These are phyloP conservation scores for Poeciliopsis occidentalis DNA, from an alignment of 2,113 vertebrate genomes.

Conservation along the genomic window DNA sequence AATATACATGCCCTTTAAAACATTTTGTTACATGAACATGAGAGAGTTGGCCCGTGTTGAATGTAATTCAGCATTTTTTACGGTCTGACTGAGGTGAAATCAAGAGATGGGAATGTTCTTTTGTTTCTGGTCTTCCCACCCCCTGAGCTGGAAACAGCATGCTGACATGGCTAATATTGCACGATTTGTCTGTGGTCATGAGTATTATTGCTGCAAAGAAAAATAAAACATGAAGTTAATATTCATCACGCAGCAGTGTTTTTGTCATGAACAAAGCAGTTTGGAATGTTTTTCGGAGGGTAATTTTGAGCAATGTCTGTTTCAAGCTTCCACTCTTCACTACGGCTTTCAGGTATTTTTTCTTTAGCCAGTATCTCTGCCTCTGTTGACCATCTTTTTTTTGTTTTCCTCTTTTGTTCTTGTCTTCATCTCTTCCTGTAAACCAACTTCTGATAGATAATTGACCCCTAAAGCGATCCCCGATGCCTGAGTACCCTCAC, in stretches of 20 bases:
- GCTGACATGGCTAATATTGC: slow-evolving; percentile 50
- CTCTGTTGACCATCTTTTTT: slow-evolving; percentile 2
- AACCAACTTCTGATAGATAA: slow-evolving; percentile 53
- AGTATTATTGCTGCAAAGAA: slow-evolving; percentile 38
- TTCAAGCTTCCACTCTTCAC: neutral
- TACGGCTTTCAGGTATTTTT: slow-evolving; percentile 11
- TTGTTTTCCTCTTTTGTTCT: slow-evolving; percentile 17
- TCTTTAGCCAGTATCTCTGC: neutral
- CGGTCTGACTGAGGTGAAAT: slow-evolving; percentile 29
- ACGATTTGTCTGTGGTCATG: slow-evolving; percentile 46
- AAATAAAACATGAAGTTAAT: slow-evolving; percentile 57
- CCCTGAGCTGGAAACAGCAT: slow-evolving; percentile 50
- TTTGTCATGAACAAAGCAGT: slow-evolving; percentile 4
- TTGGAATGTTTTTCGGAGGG: neutral
- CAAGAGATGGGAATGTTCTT: slow-evolving; percentile 5
- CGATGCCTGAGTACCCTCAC: slow-evolving; percentile 34
- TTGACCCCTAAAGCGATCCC: slow-evolving; percentile 63
- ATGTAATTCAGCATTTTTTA: slow-evolving; percentile 4
- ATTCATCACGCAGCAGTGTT: slow-evolving; percentile 44
- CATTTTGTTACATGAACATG: slow-evolving; percentile 10
- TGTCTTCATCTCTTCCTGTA: slow-evolving; percentile 12
- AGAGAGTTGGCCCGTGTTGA: neutral
- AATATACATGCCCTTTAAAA: slow-evolving; percentile 1
- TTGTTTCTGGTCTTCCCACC: slow-evolving; percentile 27
- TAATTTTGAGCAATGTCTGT: slow-evolving; percentile 16